These are phyloP conservation scores for Riparia riparia DNA, from an alignment of 2,113 vertebrate genomes.

Conservation along the genomic window DNA sequence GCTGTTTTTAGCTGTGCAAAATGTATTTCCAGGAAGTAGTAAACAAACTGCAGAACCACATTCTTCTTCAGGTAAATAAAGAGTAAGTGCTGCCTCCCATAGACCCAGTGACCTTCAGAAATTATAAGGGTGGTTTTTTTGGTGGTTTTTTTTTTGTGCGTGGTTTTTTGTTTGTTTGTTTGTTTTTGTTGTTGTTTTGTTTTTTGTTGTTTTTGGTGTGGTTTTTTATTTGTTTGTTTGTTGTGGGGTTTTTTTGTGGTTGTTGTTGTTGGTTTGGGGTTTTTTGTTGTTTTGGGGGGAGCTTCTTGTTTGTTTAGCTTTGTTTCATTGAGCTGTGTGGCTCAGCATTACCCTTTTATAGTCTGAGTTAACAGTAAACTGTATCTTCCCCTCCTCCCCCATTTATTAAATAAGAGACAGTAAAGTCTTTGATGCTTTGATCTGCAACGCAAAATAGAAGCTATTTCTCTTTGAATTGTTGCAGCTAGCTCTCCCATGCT, in stretches of 20 bases:
- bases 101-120: conserved; percentile 65
- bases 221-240: no score
- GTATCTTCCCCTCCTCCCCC: neutral
- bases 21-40: neutral
- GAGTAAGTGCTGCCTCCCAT: neutral
- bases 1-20: neutral
- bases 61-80: neutral
- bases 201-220: no score
- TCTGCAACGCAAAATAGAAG: neutral
- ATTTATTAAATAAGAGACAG: neutral
- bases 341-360: neutral
- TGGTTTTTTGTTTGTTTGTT: no score
- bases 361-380: neutral
- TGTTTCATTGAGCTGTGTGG: neutral
- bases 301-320: neutral
- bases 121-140: neutral
- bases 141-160: no score
- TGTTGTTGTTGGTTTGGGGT: no score
- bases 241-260: no score
- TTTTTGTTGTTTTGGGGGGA: no score
- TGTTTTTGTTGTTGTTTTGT: no score
- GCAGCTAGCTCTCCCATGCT: neutral
- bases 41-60: conserved; percentile 59
- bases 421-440: neutral
- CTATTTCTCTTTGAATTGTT: neutral